Evolutionary conservation across 2,113 vertebrate species (phyloP), one percentile per base, ranked within the genome.

Genomic region (Pelecanoides urinatrix): DNA sequence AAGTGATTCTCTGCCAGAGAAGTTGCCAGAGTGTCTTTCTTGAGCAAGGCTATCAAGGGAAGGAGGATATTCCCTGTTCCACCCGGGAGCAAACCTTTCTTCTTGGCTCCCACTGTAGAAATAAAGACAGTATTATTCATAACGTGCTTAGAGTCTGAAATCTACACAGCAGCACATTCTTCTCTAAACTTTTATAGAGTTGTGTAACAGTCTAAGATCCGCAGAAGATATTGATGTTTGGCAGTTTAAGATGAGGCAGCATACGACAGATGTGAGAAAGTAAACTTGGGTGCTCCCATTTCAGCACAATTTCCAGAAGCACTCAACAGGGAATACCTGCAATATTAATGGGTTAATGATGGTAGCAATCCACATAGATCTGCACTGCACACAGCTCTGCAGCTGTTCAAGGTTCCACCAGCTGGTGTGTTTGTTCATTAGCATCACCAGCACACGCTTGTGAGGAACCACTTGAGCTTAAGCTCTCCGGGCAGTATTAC

Each of bases 21-120:
- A 98, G 98, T 98, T 98, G 98, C 98, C 98, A 98, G 98, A 98
- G 98, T 98, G 98, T 98, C 98, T 98, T 98, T 98, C 98, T 98
- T 98, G 98, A 98, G 97, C 98, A 98, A 98, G 98, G 98, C 98
- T 98, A 98, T 98, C 98, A 98, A 98, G 97, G 98, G 98, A 98
- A 98, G 98, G 98, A 98, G 98, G 98, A 96, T 98, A 98, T 97
- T 98, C 98, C 98, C 97, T 98, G 98, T 98, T 98, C 97, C 98
- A 98, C 98, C 98, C 98, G 97, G 98, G 98, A 98, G 98, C 97
- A 98, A 98, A 98, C 97, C 98, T 98, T 97, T 98, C 98, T 98
- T 98, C 98, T 98, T 98, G 97, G 97, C 98, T 98, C 97, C 98
- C 98, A 98, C 98, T 98, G 98, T 98, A 98, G 98, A 98, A 98